Conservation (phyloP, 2,113 vertebrate genomes). For the Electrona antarctica region DNA sequence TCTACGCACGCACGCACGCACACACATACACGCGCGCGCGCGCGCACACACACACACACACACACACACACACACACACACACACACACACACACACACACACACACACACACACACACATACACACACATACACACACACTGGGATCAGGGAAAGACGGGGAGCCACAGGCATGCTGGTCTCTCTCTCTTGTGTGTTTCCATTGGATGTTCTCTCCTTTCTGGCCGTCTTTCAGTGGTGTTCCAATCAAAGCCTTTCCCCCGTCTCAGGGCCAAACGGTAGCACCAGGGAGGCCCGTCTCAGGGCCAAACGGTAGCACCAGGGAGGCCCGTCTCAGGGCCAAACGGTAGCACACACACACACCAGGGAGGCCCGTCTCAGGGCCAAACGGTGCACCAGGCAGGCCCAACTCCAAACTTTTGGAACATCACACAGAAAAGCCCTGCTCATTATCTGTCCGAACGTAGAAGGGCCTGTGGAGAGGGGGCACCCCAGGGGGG, state of each 20-base stretch:
- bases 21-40: conserved; percentile 19
- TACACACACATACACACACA: conserved; percentile 44
- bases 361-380: conserved; percentile 35
- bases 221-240: conserved; percentile 28
- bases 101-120: conserved; percentile 12
- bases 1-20: conserved; percentile 6
- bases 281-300: not conserved
- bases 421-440: too few relatives aligned
- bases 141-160: conserved; percentile 69
- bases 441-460: too few relatives aligned
- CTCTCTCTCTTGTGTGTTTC: conserved; percentile 39
- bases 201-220: conserved; percentile 25
- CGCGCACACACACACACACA: conserved; percentile 19
- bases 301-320: conserved; percentile 51
- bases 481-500: too few relatives aligned
- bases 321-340: conserved; percentile 9
- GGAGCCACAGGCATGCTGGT: conserved; percentile 34
- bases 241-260: conserved; percentile 28
- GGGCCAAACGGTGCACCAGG: conserved; percentile 52
- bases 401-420: too few relatives aligned
- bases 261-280: conserved; percentile 60
- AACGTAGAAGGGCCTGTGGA: too few relatives aligned
- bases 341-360: too few relatives aligned
- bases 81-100: conserved; percentile 2
- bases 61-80: not conserved